A percentile compares a stretch with the other conserved stretches of the same genome.
These are phyloP conservation scores for Nymphicus hollandicus DNA, from an alignment of 2,113 vertebrate species.

Conservation along the genomic window DNA sequence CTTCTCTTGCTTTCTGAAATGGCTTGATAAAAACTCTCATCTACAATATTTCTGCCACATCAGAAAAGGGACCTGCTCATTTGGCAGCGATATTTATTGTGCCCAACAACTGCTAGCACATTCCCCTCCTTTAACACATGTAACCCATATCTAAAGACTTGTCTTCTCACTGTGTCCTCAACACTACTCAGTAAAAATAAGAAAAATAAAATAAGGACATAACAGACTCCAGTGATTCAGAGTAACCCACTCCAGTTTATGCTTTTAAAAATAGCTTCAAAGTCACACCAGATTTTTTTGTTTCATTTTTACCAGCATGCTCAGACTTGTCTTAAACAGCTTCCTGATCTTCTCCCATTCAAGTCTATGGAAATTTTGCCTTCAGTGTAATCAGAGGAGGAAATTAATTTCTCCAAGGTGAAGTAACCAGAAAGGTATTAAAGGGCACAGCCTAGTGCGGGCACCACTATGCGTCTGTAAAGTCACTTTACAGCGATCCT, in stretches of 20 bases:
- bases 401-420: background rate
- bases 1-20: background rate
- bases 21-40: background rate
- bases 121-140: background rate
- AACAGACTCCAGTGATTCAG: conserved; percentile 23
- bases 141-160: background rate
- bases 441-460: background rate
- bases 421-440: background rate
- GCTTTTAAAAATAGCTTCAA: conserved; percentile 25
- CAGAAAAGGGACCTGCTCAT: background rate
- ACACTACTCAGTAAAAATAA: background rate
- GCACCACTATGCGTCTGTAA: background rate
- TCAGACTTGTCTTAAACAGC: background rate
- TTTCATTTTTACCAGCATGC: conserved; percentile 13
- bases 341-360: background rate
- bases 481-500: background rate
- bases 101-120: background rate
- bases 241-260: background rate
- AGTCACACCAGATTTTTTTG: conserved; percentile 12
- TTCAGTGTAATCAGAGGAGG: background rate
- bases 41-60: background rate
- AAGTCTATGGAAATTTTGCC: background rate
- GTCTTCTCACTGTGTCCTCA: background rate
- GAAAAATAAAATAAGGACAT: background rate
- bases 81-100: background rate